A percentile compares a stretch with the other conserved stretches of the same genome.
Conservation (phyloP, 2,113 vertebrate species). For the Nipponia nippon region DNA sequence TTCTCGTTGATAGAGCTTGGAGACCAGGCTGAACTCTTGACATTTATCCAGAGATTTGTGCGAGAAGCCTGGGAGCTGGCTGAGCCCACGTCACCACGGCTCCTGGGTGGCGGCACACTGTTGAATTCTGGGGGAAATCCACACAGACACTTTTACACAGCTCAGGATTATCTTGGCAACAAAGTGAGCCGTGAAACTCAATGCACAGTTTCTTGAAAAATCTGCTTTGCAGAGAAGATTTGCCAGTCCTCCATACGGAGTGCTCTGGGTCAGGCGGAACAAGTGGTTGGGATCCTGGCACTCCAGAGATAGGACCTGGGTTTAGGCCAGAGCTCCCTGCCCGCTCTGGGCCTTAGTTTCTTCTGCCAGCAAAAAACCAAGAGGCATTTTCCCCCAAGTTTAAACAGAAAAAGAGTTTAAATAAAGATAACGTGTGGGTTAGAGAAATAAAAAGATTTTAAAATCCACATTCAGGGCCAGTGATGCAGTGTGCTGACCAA, state of each 20-base stretch:
- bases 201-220: background rate
- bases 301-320: background rate
- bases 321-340: background rate
- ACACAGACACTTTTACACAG: background rate
- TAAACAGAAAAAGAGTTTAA: background rate
- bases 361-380: background rate
- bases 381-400: background rate
- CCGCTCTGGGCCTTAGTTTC: background rate
- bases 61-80: background rate
- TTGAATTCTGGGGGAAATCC: background rate
- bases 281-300: background rate
- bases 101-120: background rate
- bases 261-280: background rate
- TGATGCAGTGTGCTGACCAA: background rate
- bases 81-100: background rate
- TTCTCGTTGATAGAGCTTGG: background rate
- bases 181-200: background rate
- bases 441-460: background rate
- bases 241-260: background rate
- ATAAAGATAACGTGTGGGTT: background rate
- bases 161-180: conserved; percentile 5
- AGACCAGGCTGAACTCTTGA: background rate
- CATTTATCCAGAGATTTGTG: background rate
- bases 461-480: background rate
- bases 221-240: background rate